Percentiles rank a stretch among this genome's conserved stretches.
Conservation (phyloP, 2,113 vertebrate species). For the Callocephalon fimbriatum region DNA sequence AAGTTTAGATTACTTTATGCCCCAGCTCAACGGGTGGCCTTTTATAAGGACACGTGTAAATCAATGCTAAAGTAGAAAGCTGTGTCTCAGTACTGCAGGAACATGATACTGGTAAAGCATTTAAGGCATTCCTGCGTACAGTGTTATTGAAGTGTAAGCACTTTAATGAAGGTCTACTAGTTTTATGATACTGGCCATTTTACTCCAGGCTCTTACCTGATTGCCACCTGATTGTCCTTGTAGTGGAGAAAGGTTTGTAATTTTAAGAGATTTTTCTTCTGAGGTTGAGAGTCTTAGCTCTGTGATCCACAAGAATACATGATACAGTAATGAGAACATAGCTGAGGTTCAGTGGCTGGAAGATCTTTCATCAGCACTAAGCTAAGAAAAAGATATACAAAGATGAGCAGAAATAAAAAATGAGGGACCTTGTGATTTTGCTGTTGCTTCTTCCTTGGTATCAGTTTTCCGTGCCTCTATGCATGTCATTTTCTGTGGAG, state of each 20-base stretch:
- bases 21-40: background rate
- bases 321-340: background rate
- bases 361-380: background rate
- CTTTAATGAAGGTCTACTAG: background rate
- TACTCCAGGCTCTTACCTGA: background rate
- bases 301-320: background rate
- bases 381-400: background rate
- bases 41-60: background rate
- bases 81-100: background rate
- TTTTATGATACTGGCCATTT: background rate
- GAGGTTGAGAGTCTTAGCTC: background rate
- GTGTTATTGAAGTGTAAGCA: background rate
- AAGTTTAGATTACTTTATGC: background rate
- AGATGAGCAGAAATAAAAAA: background rate
- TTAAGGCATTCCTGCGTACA: background rate
- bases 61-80: background rate
- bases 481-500: too few species aligned
- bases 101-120: background rate
- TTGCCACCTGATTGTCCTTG: background rate
- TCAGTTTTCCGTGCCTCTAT: background rate
- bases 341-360: background rate
- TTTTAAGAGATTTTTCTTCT: background rate
- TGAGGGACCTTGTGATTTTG: background rate
- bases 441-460: background rate
- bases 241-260: background rate